phyloP scores from a whole-genome alignment of 2,888 invertebrate species.

The Argyresthia goedartella region DNA sequence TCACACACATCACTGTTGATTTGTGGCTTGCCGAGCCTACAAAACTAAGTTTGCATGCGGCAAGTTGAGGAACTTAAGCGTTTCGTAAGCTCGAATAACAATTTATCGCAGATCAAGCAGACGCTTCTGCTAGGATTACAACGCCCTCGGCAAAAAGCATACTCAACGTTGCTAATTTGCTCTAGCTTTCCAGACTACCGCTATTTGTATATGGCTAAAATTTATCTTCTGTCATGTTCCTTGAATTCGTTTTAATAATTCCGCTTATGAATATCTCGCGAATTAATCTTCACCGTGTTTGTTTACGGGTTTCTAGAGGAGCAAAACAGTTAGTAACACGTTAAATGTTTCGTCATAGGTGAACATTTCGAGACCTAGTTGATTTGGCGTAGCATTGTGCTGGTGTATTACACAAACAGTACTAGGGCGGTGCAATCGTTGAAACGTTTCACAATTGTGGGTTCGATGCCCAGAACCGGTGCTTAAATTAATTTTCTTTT shows the following conservation, averaged over 20 bases:
- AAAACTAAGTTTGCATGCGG: no score
- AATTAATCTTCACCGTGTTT: no score
- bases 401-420: conserved; percentile 62
- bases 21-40: background rate
- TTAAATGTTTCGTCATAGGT: conserved; percentile 43
- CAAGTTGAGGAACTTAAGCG: no score
- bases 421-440: conserved; percentile 42
- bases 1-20: conserved; percentile 9
- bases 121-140: no score
- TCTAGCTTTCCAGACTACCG: background rate
- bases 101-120: no score
- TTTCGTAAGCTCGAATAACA: no score
- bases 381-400: conserved; percentile 56
- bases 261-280: background rate
- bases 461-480: conserved; percentile 67
- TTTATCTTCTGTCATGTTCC: background rate
- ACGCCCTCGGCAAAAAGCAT: no score
- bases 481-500: conserved; percentile 70
- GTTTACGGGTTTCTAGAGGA: no score
- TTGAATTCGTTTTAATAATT: background rate
- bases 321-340: no score
- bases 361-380: conserved; percentile 53
- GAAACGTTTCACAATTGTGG: conserved; percentile 60
- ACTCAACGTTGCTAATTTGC: no score
- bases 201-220: background rate